phyloP scores from a whole-genome alignment of 2,797 vertebrate species.

The Pipistrellus pipistrellus region DNA sequence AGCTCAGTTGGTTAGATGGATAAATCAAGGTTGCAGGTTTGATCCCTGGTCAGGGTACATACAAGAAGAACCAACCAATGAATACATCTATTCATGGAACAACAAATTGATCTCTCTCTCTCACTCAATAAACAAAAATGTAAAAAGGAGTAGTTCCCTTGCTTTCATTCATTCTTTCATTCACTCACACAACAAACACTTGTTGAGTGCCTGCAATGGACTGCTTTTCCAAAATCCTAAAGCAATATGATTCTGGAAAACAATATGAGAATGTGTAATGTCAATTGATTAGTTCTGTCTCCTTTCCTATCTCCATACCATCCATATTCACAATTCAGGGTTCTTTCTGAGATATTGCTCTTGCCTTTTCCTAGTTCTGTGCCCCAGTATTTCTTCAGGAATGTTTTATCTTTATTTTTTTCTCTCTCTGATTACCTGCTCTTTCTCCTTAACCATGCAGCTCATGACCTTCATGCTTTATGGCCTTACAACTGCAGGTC shows the following conservation, averaged over 20 bases:
- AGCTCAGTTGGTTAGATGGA: background rate
- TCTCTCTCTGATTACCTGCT: slow-evolving; percentile 31
- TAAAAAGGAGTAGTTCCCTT: background rate
- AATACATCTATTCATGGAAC: background rate
- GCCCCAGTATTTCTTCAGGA: slow-evolving; percentile 40
- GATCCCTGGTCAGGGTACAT: background rate
- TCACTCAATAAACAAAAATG: background rate
- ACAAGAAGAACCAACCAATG: background rate
- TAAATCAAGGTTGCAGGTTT: background rate
- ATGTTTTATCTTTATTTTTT: slow-evolving; percentile 41
- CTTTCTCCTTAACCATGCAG: slow-evolving; percentile 19
- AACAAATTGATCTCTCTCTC: background rate
- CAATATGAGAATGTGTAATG: slow-evolving; percentile 37
- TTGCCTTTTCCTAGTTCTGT: slow-evolving; percentile 46
- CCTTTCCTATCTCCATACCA: background rate
- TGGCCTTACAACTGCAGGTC: background rate
- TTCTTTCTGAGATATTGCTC: slow-evolving; percentile 52
- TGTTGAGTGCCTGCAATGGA: slow-evolving; percentile 44
- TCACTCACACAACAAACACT: slow-evolving; percentile 56
- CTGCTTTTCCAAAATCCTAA: slow-evolving; percentile 49
- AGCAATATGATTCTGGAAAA: slow-evolving; percentile 51
- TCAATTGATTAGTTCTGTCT: slow-evolving; percentile 58
- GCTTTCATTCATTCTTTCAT: background rate
- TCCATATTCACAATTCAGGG: slow-evolving; percentile 53
- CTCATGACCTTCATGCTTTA: background rate